Evolutionary conservation across 2,113 vertebrate species (phyloP).

Genomic region (Nestor notabilis): DNA sequence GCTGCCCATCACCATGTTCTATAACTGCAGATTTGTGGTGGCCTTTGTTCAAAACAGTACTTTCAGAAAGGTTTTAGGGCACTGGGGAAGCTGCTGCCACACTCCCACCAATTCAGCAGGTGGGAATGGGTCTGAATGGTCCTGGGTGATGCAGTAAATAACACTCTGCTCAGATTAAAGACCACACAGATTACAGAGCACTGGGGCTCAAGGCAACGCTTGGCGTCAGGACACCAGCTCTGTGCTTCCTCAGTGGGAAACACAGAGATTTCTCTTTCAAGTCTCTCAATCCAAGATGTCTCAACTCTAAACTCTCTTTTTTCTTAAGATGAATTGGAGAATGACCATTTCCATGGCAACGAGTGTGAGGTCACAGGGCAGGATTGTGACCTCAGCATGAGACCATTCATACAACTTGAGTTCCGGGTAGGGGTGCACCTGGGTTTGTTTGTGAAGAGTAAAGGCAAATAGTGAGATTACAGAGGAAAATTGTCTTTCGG

Average conservation of each 20-base stretch:
- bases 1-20: neutral
- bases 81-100: neutral
- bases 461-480: neutral
- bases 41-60: fast-evolving
- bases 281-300: neutral
- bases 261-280: neutral
- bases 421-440: neutral
- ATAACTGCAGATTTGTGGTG: neutral
- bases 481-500: neutral
- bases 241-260: neutral
- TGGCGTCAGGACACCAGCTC: neutral
- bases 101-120: neutral
- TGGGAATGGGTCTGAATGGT: neutral
- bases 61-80: neutral
- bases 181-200: neutral
- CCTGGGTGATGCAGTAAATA: neutral
- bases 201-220: neutral
- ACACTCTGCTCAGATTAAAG: neutral
- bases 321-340: neutral
- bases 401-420: neutral
- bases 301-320: neutral
- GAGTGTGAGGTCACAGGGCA: neutral
- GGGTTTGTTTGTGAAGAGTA: neutral
- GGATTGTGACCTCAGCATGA: neutral
- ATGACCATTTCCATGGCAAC: neutral